phyloP scores from a whole-genome alignment of 2,888 invertebrate species.

The Barypeithes pellucidus region DNA sequence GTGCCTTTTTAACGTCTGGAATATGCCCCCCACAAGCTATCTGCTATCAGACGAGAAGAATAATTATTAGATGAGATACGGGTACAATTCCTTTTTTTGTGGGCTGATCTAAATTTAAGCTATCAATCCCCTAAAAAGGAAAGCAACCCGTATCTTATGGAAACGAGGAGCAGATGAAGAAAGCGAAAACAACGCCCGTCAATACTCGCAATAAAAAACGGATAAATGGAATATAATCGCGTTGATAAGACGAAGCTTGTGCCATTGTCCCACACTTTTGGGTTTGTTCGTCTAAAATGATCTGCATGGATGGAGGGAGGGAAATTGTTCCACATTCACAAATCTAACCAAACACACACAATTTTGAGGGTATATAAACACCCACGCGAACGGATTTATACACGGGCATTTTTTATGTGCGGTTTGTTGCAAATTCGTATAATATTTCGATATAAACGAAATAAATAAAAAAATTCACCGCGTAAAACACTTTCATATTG shows the following conservation, averaged over 20 bases:
- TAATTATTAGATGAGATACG: slow-evolving; percentile 38
- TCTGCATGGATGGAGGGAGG: too few relatives aligned
- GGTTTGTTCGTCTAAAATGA: too few relatives aligned
- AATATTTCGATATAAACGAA: slow-evolving; percentile 14
- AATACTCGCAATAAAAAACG: too few relatives aligned
- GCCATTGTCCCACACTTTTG: too few relatives aligned
- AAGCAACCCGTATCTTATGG: slow-evolving; percentile 46
- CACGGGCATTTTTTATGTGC: background rate
- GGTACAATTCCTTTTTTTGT: slow-evolving; percentile 58
- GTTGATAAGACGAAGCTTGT: background rate
- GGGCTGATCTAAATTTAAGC: slow-evolving; percentile 56
- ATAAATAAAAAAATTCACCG: slow-evolving; percentile 12
- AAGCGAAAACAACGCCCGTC: background rate
- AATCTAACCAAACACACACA: background rate
- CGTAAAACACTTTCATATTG: slow-evolving; percentile 11
- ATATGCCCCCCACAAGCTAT: too few relatives aligned
- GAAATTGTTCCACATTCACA: too few relatives aligned
- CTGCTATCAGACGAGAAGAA: too few relatives aligned
- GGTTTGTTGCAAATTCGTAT: background rate
- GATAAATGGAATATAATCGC: too few relatives aligned
- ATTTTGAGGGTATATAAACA: too few relatives aligned
- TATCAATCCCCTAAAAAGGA: slow-evolving; percentile 59
- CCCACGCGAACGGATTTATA: background rate
- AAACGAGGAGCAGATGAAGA: background rate
- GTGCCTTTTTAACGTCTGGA: too few relatives aligned